These are phyloP conservation scores for Carlito syrichta DNA, from an alignment of 2,113 vertebrate species.

Conservation along the genomic window DNA sequence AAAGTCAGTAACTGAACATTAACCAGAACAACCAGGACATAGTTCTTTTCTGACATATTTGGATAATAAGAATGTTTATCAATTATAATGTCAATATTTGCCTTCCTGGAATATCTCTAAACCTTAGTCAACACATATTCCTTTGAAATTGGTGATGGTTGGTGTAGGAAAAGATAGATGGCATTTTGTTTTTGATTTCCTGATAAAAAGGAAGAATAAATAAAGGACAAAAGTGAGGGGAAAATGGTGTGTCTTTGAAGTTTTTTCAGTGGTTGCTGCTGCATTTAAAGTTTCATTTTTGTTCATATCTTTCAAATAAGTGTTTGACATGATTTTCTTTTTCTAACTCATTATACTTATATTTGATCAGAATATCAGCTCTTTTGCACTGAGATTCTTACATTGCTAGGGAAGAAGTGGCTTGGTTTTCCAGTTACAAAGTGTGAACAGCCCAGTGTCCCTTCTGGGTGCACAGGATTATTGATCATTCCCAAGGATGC, in stretches of 20 bases:
- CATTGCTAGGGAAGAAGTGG: too few relatives aligned
- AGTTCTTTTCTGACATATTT: background rate
- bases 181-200: background rate
- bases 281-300: background rate
- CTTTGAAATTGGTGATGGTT: background rate
- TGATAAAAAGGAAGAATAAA: background rate
- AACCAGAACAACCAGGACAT: background rate
- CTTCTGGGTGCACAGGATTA: background rate
- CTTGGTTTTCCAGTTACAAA: background rate
- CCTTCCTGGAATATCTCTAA: background rate
- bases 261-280: background rate
- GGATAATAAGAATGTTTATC: background rate
- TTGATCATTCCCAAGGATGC: background rate
- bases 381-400: background rate
- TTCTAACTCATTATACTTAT: background rate
- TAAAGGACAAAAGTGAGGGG: background rate
- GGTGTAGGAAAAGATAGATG: background rate
- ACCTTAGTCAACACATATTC: background rate
- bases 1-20: background rate
- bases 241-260: background rate
- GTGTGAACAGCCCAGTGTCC: too few relatives aligned
- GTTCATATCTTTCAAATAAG: too few relatives aligned
- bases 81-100: background rate
- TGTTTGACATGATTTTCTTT: background rate
- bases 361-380: background rate